Evolutionary conservation across 2,797 vertebrate genomes (phyloP).

Genomic region (Anableps anableps): DNA sequence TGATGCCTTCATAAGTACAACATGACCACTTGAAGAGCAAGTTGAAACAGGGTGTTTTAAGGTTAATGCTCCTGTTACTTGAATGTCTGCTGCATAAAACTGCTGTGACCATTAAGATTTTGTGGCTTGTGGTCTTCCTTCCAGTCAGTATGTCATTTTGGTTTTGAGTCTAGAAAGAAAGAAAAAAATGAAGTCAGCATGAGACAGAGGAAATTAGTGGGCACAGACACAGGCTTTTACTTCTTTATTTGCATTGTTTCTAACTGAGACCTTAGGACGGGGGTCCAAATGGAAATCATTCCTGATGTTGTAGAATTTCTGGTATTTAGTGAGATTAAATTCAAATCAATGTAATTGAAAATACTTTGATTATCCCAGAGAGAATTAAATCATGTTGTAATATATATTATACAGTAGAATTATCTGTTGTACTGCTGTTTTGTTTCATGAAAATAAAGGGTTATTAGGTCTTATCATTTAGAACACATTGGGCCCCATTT

Average conservation of each 20-base stretch:
- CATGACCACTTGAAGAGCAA: conserved; percentile 24
- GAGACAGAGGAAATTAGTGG: conserved; percentile 42
- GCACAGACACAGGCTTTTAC: conserved; percentile 19
- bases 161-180: conserved; percentile 50
- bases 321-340: neutral
- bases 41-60: conserved; percentile 23
- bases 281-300: conserved; percentile 28
- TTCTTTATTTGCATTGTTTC: conserved; percentile 40
- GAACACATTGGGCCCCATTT: neutral
- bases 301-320: conserved; percentile 51
- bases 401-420: neutral
- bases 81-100: conserved; percentile 37
- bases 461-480: neutral
- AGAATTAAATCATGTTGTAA: neutral
- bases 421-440: neutral
- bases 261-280: conserved; percentile 53
- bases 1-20: conserved; percentile 1
- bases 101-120: conserved; percentile 53
- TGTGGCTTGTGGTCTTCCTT: conserved; percentile 60
- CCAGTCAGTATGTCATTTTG: conserved; percentile 60
- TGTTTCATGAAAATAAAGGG: neutral
- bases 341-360: neutral
- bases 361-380: neutral
- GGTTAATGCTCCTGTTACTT: conserved; percentile 34
- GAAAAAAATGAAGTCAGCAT: conserved; percentile 16